Evolutionary conservation across 1,140 invertebrate species (phyloP), one percentile per base, ranked within the genome.

Genomic region (Aphaenogaster rudis): DNA sequence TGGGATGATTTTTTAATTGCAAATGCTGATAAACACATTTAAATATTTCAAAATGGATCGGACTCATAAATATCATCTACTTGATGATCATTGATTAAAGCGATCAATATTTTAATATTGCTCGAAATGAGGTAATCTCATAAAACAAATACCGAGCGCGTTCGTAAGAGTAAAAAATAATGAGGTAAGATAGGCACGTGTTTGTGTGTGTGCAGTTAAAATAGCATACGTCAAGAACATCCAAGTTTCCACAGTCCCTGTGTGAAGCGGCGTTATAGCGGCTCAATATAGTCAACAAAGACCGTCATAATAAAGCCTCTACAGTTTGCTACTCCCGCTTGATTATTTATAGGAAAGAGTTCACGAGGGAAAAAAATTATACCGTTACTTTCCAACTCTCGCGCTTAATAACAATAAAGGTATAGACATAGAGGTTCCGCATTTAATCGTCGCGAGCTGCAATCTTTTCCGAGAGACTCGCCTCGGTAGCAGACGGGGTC

Each of bases 381-480:
- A 54, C 21, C 21, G 33, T 63, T 76, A 17, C 42, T 76, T 50
- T 63, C 80, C 57, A 42, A 61, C n/a, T 48, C 7, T 82, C 52
- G 45, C 66, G 64, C 42, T 52, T 52, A 39, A 80, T 66, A 66
- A 67, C 36, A 69, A 79, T 33, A 36, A 57, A 64, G 17, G 9
- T n/a, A 64, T n/a, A 64, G 13, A 54, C 9, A 45, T 17, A 42
- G 45, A n/a, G 21, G 6, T 84, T 48, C 61, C 67, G 42, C 45
- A 59, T 76, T 90, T 89, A 87, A 90, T 87, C 59, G 72, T 69
- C 21, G 77, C 69, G 66, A 89, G 61, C 57, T 54, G 39, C 39
- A 82, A 86, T 87, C 88, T 80, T 42, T 84, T 74, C 67, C 71
- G 61, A 59, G 76, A 61, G 15, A 78, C 7, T 61, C 21, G 11